These are phyloP conservation scores for Eupristina koningsbergeri DNA, from an alignment of 1,140 invertebrate species.

Conservation along the genomic window DNA sequence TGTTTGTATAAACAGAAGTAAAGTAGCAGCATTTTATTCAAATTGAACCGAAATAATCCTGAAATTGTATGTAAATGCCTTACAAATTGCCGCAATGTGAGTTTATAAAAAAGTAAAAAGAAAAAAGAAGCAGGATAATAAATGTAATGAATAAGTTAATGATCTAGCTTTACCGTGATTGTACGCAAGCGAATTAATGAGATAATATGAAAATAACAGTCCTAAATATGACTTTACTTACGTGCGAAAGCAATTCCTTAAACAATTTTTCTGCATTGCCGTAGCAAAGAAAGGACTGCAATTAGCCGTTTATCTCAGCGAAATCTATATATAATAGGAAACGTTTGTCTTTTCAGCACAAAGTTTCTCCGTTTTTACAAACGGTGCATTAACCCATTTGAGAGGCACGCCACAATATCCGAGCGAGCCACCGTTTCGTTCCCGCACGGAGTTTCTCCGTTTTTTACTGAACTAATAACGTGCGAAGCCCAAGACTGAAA, in stretches of 20 bases:
- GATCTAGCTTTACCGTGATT: neutral
- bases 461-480: constrained; percentile 12
- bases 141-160: neutral
- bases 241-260: constrained; percentile 5
- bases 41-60: too few species aligned
- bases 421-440: neutral
- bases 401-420: neutral
- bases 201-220: neutral
- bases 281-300: neutral
- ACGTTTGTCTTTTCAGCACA: neutral
- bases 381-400: constrained; percentile 21
- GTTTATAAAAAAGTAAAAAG: neutral
- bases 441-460: constrained; percentile 13
- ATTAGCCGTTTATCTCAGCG: constrained; percentile 14
- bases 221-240: neutral
- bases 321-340: constrained; percentile 14
- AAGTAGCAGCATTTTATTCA: too few species aligned
- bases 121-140: too few species aligned
- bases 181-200: neutral
- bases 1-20: too few species aligned
- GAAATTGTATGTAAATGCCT: too few species aligned
- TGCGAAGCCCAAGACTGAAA: neutral
- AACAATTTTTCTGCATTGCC: neutral
- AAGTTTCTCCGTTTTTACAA: neutral
- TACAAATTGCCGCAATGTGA: neutral